Conservation (phyloP, 2,797 vertebrate genomes). For the Lemur catta region DNA sequence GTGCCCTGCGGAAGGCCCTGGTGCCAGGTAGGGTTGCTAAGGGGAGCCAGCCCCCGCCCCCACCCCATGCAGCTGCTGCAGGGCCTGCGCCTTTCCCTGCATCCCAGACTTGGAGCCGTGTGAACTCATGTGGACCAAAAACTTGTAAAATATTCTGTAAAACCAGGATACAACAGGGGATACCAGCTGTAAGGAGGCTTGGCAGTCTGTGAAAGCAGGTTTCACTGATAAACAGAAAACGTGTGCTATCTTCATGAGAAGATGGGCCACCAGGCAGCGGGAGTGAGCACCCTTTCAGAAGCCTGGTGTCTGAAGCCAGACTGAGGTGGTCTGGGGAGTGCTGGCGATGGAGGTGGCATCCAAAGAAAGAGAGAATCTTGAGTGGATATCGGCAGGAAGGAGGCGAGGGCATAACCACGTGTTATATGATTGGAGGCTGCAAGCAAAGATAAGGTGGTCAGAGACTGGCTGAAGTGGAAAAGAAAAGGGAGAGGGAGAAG, state of each 20-base stretch:
- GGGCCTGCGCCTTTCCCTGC: not conserved
- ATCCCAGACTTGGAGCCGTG: not conserved
- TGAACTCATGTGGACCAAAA: not conserved
- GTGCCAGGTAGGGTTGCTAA: not conserved
- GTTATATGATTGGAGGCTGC: not conserved
- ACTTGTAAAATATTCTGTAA: not conserved
- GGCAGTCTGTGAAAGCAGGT: not conserved
- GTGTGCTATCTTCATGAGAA: not conserved
- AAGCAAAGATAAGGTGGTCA: not conserved
- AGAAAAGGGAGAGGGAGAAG: not conserved
- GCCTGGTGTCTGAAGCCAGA: not conserved
- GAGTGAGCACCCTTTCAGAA: not conserved
- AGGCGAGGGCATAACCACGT: not conserved
- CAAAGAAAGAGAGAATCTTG: not conserved
- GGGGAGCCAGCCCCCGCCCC: not conserved
- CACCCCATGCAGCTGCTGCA: not conserved
- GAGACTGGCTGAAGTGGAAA: not conserved
- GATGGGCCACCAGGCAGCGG: not conserved
- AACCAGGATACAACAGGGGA: not conserved
- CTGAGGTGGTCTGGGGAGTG: too few species aligned
- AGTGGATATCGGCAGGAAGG: not conserved
- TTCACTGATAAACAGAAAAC: not conserved
- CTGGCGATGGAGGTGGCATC: not conserved
- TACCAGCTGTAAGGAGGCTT: not conserved
- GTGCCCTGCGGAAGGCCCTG: not conserved